Conservation (phyloP, 2,888 invertebrate genomes). For the Epinotia brunnichana region DNA sequence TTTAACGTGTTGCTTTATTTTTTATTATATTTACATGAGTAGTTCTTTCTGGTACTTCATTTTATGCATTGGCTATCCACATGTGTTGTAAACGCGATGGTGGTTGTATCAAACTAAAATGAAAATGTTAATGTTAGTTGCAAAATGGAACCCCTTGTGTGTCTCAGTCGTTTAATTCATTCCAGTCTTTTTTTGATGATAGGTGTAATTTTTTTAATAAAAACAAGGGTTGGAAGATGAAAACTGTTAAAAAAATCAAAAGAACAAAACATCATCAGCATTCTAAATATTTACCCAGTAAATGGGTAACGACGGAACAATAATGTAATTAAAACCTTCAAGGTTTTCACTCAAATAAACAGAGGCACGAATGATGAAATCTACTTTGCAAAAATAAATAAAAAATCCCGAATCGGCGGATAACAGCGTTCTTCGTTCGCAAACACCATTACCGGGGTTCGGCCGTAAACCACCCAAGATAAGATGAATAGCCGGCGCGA, state of each 20-base stretch:
- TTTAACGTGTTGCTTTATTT: no score
- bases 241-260: background rate
- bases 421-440: constrained; percentile 52
- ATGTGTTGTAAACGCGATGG: no score
- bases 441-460: constrained; percentile 68
- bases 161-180: background rate
- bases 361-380: constrained; percentile 55
- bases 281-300: background rate
- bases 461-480: constrained; percentile 69
- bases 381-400: constrained; percentile 63
- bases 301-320: constrained; percentile 4
- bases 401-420: constrained; percentile 53
- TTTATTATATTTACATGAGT: no score
- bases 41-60: no score
- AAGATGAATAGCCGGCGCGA: constrained; percentile 66
- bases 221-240: background rate
- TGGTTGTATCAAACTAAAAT: no score
- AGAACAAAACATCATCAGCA: background rate
- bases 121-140: no score
- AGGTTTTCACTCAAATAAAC: constrained; percentile 49
- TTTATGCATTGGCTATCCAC: no score
- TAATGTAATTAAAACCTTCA: constrained; percentile 32
- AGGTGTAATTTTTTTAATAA: background rate
- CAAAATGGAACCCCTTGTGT: background rate
- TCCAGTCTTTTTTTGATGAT: background rate